Conservation (phyloP, 2,797 vertebrate genomes). For the Nannoperca obscura region DNA sequence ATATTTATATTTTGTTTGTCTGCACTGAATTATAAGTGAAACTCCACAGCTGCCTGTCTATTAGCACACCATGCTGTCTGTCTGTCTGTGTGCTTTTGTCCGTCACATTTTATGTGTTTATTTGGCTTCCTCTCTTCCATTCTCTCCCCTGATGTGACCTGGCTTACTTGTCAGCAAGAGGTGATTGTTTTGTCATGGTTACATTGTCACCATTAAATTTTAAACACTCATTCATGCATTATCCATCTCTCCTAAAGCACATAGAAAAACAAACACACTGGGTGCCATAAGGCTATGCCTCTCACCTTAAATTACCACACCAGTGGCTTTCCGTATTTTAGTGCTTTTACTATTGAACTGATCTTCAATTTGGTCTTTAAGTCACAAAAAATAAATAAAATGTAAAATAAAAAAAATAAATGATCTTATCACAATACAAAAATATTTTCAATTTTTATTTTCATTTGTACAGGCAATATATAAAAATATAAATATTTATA, state of each 20-base stretch:
- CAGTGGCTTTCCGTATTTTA: neutral
- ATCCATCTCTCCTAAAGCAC: conserved; percentile 34
- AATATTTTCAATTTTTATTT: too few relatives aligned
- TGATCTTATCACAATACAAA: too few relatives aligned
- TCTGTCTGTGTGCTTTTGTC: conserved; percentile 18
- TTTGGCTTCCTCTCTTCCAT: neutral
- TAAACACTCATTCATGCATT: conserved; percentile 35
- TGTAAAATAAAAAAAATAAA: too few relatives aligned
- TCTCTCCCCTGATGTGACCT: conserved; percentile 16
- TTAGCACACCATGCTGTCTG: neutral
- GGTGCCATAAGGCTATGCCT: neutral
- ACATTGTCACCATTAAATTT: conserved; percentile 44
- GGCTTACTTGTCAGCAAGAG: conserved; percentile 38
- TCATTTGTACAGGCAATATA: neutral
- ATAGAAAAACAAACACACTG: conserved; percentile 24
- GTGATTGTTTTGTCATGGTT: conserved; percentile 23
- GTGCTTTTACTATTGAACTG: neutral
- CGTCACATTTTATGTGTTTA: neutral
- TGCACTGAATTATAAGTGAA: neutral
- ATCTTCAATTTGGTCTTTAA: neutral
- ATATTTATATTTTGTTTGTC: neutral
- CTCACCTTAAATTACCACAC: neutral
- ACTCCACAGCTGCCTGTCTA: neutral
- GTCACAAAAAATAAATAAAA: neutral
- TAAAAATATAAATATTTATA: too few relatives aligned